Evolutionary conservation across 2,113 vertebrate species (phyloP).

Genomic region (Rallus limicola): DNA sequence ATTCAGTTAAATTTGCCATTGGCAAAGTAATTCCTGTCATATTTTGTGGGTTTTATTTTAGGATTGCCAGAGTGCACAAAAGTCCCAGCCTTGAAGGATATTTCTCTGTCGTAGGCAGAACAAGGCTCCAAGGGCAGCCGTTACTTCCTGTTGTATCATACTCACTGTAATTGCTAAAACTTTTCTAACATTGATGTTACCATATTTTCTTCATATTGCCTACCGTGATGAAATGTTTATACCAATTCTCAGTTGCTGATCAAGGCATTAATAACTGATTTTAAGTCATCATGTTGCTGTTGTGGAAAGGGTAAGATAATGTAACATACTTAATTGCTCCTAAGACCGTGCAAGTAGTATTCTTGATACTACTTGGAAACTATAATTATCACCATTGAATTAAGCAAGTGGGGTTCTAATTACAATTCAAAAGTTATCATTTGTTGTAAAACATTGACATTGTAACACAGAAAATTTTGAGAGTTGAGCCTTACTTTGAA

Average conservation of each 20-base stretch:
- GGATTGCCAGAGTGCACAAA: neutral
- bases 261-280: neutral
- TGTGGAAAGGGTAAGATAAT: neutral
- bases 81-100: neutral
- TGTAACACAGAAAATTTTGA: neutral
- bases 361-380: neutral
- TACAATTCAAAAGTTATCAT: neutral
- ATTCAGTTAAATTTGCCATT: neutral
- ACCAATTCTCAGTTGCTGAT: neutral
- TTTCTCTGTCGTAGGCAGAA: neutral
- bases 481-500: neutral
- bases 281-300: neutral
- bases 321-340: neutral
- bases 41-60: neutral
- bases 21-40: neutral
- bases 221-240: neutral
- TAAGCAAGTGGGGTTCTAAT: neutral
- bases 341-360: neutral
- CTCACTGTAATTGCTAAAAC: neutral
- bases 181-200: neutral
- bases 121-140: neutral
- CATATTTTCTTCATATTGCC: neutral
- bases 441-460: neutral
- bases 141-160: neutral
- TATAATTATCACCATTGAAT: neutral